Evolutionary conservation across 2,797 vertebrate genomes (phyloP).

Genomic region (Micromesistius poutassou): DNA sequence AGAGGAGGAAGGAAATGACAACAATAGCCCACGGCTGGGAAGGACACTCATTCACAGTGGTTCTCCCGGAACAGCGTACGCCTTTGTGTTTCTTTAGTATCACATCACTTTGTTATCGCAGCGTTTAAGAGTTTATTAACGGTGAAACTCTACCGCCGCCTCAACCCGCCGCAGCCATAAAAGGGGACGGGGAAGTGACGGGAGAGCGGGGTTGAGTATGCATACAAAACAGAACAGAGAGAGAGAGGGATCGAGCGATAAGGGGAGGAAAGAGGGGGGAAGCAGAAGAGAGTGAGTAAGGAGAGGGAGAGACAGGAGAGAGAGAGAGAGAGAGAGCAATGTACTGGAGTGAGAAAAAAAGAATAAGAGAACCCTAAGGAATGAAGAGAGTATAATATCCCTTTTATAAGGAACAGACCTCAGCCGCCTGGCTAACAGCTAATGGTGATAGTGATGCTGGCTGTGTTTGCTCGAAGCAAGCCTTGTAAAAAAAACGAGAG

Average conservation of each 20-base stretch:
- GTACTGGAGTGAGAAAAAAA: background rate
- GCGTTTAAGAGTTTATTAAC: background rate
- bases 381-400: slow-evolving; percentile 6
- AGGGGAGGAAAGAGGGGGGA: too few species aligned
- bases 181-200: background rate
- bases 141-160: background rate
- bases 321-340: slow-evolving; percentile 13
- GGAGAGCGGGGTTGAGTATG: background rate
- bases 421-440: slow-evolving; percentile 40
- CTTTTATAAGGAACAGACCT: slow-evolving; percentile 45
- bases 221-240: background rate
- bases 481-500: slow-evolving; percentile 38
- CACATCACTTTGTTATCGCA: background rate
- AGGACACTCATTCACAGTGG: background rate
- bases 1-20: background rate
- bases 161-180: background rate
- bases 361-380: background rate
- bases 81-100: background rate
- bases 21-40: background rate
- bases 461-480: slow-evolving; percentile 22
- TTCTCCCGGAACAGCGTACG: background rate
- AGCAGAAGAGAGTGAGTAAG: too few species aligned
- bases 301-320: background rate
- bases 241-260: too few species aligned
- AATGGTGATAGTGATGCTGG: slow-evolving; percentile 37